Evolutionary conservation across 2,113 vertebrate species (phyloP).

Genomic region (Rhinolophus ferrumequinum): DNA sequence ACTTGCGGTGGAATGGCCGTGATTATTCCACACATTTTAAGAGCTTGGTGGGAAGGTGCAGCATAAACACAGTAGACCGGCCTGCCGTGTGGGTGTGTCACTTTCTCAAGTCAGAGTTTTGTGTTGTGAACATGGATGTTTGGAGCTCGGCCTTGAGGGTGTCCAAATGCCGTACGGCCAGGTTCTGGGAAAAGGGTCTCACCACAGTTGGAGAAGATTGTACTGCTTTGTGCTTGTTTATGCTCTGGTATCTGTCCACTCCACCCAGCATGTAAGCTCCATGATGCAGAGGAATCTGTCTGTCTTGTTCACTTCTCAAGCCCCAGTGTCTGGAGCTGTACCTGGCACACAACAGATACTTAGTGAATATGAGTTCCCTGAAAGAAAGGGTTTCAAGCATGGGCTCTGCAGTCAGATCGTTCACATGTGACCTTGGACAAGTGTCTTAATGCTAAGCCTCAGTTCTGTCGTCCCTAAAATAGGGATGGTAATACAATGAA

Average conservation of each 20-base stretch:
- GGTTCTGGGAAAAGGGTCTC: not conserved
- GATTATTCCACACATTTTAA: constrained; percentile 70
- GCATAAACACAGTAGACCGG: constrained; percentile 48
- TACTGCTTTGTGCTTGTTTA: not conserved
- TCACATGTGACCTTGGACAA: not conserved
- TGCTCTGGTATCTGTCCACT: accelerated
- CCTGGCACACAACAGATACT: not conserved
- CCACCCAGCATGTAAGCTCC: not conserved
- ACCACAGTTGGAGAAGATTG: not conserved
- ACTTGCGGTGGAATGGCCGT: constrained; percentile 67
- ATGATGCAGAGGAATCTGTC: not conserved
- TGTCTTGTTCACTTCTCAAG: not conserved
- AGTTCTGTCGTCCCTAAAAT: not conserved
- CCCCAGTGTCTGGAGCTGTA: not conserved
- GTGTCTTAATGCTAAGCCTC: not conserved
- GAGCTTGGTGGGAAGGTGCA: constrained; percentile 60
- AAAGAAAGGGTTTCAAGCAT: not conserved
- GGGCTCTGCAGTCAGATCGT: not conserved
- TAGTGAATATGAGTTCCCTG: not conserved
- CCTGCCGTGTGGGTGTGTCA: constrained; percentile 48
- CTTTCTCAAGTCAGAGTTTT: constrained; percentile 35
- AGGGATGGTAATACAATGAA: not conserved
- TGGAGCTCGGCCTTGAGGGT: not conserved
- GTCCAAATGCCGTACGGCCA: not conserved
- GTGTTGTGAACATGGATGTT: not conserved